Percentiles rank a stretch among this genome's conserved stretches.
These are phyloP conservation scores for Scomber japonicus DNA, from an alignment of 2,113 vertebrate genomes.

Conservation along the genomic window DNA sequence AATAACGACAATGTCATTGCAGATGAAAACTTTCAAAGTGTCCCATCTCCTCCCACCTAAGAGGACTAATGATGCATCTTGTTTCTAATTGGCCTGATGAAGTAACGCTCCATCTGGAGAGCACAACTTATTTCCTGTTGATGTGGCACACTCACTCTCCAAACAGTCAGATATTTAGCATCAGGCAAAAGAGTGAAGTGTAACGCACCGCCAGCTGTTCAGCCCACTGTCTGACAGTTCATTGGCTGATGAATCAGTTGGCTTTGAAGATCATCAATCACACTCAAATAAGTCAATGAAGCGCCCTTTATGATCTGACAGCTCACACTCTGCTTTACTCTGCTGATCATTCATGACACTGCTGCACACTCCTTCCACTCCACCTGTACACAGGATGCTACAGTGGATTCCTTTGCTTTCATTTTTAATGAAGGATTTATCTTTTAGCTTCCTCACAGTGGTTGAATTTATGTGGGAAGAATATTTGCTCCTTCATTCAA, in stretches of 20 bases:
- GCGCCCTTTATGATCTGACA: slow-evolving; percentile 15
- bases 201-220: background rate
- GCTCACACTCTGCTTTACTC: slow-evolving; percentile 5
- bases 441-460: background rate
- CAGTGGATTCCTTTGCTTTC: background rate
- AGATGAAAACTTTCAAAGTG: background rate
- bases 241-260: slow-evolving; percentile 32
- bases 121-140: background rate
- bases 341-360: background rate
- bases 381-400: background rate
- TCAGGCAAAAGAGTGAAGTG: background rate
- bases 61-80: background rate
- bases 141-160: background rate
- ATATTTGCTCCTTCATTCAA: background rate
- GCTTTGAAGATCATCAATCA: slow-evolving; percentile 42
- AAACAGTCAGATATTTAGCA: background rate
- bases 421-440: background rate
- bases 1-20: background rate
- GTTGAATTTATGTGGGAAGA: background rate
- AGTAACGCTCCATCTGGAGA: no score
- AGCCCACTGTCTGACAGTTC: slow-evolving; percentile 6
- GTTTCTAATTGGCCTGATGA: background rate
- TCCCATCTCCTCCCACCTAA: background rate
- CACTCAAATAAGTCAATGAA: slow-evolving; percentile 20
- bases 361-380: background rate